Evolutionary conservation across 1,140 invertebrate genomes (phyloP).

Genomic region (Neomicropteryx cornuta): DNA sequence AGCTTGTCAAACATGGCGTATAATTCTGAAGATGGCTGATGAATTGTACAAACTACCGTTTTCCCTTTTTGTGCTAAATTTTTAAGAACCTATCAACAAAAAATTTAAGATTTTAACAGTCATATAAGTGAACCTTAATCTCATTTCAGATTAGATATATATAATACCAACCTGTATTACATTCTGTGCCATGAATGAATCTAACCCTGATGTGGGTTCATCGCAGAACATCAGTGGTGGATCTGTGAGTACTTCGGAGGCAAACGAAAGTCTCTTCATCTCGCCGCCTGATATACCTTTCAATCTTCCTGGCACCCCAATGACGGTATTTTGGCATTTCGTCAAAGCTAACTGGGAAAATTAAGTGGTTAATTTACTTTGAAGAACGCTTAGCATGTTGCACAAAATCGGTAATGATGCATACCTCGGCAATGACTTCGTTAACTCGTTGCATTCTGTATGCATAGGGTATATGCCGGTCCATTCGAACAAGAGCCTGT

Average conservation of each 20-base stretch:
- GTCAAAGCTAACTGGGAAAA: constrained; percentile 59
- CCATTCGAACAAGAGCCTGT: constrained; percentile 88
- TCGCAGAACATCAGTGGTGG: constrained; percentile 94
- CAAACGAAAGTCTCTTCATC: constrained; percentile 90
- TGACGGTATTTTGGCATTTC: constrained; percentile 80
- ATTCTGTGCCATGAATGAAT: constrained; percentile 80
- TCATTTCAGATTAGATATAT: too few relatives aligned
- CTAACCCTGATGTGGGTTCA: constrained; percentile 86
- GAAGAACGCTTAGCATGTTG: constrained; percentile 5
- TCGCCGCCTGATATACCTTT: constrained; percentile 95
- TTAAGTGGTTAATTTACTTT: too few relatives aligned
- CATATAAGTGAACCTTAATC: too few relatives aligned
- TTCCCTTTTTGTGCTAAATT: constrained; percentile 71
- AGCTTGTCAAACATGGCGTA: constrained; percentile 89
- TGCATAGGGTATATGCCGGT: constrained; percentile 59
- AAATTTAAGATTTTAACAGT: too few relatives aligned
- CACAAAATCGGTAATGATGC: constrained; percentile 9
- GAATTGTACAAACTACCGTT: constrained; percentile 89
- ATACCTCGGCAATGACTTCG: constrained; percentile 79
- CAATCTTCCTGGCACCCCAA: constrained; percentile 71
- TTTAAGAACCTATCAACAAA: constrained; percentile 56
- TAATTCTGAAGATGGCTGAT: constrained; percentile 91
- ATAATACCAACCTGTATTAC: constrained; percentile 65
- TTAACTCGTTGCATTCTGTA: constrained; percentile 76
- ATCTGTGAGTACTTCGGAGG: constrained; percentile 90